Evolutionary conservation across 1,140 invertebrate genomes (phyloP), one percentile per base, ranked within the genome.

Genomic region (Atta cephalotes): DNA sequence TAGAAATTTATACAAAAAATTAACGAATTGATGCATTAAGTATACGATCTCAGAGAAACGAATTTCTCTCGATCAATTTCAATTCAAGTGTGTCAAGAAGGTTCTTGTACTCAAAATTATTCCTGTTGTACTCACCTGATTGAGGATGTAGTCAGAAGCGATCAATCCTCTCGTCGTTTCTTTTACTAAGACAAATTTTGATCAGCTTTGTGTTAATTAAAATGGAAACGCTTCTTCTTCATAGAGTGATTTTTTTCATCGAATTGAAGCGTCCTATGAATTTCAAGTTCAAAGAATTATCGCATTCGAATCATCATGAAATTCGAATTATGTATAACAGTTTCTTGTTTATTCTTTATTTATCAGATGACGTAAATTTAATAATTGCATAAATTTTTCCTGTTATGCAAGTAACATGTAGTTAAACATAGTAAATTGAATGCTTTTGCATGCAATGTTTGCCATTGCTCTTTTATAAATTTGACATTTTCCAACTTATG

Each of bases 11-110:
- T 58, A 35, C 35, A 35, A 74, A n/a, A 35, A 74, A 31, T 72
- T 74, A 31, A 74, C 56, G 10, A 74, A 58, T 74, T 31, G 35
- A 74, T 58, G 18, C 6, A 58, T 35, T 21, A 58, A 74, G 2
- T 39, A 56, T 56, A 9, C 4, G 18, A 35, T 6, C 4, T 35
- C 1, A 58, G 4, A 56, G 10, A 31, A 58, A 35, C 7, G 0
- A 58, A 21, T 39, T 76, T 76, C 28, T 51, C 25, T 76, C 31
- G 7, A 39, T 18, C 12, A 21, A 76, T n/a, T 35, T 58, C 28
- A 14, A 35, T 58, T 21, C 10, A 35, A 7, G 0, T 74, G 21
- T 31, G 56, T 58, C 3, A 53, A 18, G 14, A 18, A 53, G 10
- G 1, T 56, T 10, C 31, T 76, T 60, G 10, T 21, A 10, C 0